Conservation (phyloP, 1,140 invertebrate genomes). For the Centruroides vittatus region DNA sequence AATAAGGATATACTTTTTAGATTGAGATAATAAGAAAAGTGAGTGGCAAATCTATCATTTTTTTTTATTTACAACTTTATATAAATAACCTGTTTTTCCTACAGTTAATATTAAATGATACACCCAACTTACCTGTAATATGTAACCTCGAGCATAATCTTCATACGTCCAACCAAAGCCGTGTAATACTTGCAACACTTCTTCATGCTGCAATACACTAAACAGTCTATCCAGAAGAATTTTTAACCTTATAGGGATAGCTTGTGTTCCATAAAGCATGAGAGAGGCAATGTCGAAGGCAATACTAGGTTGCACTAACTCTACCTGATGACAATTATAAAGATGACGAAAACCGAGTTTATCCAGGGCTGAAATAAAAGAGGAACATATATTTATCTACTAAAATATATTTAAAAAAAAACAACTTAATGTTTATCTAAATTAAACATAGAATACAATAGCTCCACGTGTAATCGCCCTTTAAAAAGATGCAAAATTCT, state of each 20-base stretch:
- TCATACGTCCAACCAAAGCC: constrained; percentile 74
- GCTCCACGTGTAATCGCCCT: too few species aligned
- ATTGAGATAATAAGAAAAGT: too few species aligned
- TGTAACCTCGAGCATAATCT: constrained; percentile 72
- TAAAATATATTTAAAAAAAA: too few species aligned
- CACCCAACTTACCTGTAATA: constrained; percentile 50
- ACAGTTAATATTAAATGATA: too few species aligned
- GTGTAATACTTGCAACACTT: constrained; percentile 62
- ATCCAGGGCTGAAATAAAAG: constrained; percentile 10
- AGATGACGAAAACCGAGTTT: constrained; percentile 12
- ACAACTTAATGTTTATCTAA: too few species aligned
- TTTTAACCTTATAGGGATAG: constrained; percentile 65
- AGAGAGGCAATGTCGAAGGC: constrained; percentile 73
- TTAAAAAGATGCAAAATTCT: too few species aligned
- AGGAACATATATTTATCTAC: neutral
- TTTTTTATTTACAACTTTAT: too few species aligned
- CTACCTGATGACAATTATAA: constrained; percentile 12
- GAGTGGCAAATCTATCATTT: too few species aligned
- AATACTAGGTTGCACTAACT: constrained; percentile 11
- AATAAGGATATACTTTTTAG: too few species aligned
- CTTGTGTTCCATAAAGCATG: constrained; percentile 69
- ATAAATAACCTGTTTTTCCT: too few species aligned
- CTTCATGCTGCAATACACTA: constrained; percentile 56
- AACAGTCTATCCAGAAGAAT: constrained; percentile 67
- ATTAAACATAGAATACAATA: too few species aligned